Conservation (phyloP, 2,797 vertebrate genomes). For the Euthynnus affinis region DNA sequence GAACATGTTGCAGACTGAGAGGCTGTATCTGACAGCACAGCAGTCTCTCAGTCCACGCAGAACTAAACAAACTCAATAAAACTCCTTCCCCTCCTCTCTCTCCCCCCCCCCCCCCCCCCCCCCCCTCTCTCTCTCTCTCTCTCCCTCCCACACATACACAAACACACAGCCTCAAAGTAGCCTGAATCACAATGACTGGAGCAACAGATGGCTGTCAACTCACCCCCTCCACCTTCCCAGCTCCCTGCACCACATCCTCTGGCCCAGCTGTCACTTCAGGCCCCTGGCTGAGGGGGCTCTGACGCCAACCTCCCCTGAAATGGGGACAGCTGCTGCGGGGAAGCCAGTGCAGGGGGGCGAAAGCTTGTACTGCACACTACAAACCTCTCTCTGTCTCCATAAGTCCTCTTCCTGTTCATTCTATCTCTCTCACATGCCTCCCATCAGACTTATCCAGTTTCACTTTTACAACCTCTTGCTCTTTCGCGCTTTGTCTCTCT, state of each 20-base stretch:
- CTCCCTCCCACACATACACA: constrained; percentile 56
- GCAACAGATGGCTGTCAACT: constrained; percentile 88
- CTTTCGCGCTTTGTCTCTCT: constrained; percentile 3
- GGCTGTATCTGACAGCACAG: constrained; percentile 59
- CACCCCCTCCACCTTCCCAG: constrained; percentile 70
- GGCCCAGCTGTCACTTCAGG: constrained; percentile 82
- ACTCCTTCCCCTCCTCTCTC: constrained; percentile 38
- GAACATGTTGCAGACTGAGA: constrained; percentile 39
- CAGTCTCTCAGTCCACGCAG: constrained; percentile 40
- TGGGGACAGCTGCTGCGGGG: constrained; percentile 78
- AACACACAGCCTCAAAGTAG: constrained; percentile 70
- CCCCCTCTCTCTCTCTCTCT: constrained; percentile 19
- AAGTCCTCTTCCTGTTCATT: constrained; percentile 27
- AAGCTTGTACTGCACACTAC: constrained; percentile 50
- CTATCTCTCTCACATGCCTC: constrained; percentile 41
- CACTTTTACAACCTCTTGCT: constrained; percentile 20
- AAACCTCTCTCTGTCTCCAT: constrained; percentile 55
- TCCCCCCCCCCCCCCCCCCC: constrained; percentile 24
- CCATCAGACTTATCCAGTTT: constrained; percentile 53
- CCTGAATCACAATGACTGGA: constrained; percentile 85
- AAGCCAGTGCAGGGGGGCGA: constrained; percentile 49
- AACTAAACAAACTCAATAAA: constrained; percentile 73
- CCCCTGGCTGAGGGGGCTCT: constrained; percentile 74
- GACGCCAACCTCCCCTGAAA: constrained; percentile 77
- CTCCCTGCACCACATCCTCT: constrained; percentile 77